A percentile compares a stretch with the other conserved stretches of the same genome.
phyloP scores from a whole-genome alignment of 2,113 vertebrate genomes.

The Lepidothrix coronata region DNA sequence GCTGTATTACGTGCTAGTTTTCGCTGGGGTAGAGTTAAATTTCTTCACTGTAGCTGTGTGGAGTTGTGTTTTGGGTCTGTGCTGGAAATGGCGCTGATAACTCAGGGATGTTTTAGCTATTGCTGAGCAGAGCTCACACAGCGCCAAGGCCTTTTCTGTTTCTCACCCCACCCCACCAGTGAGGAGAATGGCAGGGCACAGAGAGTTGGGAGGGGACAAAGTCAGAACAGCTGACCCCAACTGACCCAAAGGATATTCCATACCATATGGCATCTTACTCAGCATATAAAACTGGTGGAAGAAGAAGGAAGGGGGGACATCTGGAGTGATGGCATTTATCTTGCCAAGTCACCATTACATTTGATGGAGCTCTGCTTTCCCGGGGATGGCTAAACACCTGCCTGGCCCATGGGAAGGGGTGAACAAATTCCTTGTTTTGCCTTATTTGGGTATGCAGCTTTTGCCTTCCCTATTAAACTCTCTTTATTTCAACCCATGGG shows the following conservation, averaged over 20 bases:
- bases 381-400: not conserved
- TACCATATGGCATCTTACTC: not conserved
- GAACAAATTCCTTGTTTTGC: not conserved
- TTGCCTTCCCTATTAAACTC: not conserved
- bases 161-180: not conserved
- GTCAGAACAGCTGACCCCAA: not conserved
- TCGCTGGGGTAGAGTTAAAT: not conserved
- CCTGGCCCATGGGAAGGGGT: not conserved
- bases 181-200: rapidly evolving
- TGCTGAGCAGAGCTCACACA: not conserved
- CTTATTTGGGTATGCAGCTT: not conserved
- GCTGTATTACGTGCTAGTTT: not conserved
- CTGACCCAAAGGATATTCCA: not conserved
- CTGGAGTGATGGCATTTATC: not conserved
- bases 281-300: not conserved
- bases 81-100: not conserved
- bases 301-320: not conserved
- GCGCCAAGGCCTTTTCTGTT: not conserved
- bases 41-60: not conserved
- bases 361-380: not conserved
- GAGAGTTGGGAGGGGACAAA: not conserved
- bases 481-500: not conserved
- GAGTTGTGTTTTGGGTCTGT: not conserved
- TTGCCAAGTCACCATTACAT: not conserved
- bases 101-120: not conserved